Conservation (phyloP, 2,797 vertebrate genomes). For the Crocodylus rhombifer region DNA sequence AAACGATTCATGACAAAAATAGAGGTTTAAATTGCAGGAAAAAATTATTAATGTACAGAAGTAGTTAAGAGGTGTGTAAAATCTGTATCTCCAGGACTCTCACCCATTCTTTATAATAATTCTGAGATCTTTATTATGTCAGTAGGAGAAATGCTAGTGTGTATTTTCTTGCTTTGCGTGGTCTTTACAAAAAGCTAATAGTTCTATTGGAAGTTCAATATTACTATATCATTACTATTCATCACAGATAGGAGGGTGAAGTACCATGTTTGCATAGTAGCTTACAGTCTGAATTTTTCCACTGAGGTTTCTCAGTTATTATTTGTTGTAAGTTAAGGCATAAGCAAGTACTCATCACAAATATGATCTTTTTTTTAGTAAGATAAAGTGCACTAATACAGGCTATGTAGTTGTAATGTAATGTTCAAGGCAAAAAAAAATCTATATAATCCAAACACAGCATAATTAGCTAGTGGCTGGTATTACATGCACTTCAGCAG, state of each 20-base stretch:
- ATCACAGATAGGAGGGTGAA: background rate
- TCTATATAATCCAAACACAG: background rate
- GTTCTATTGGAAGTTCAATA: background rate
- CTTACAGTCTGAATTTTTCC: background rate
- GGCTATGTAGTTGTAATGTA: background rate
- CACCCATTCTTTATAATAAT: background rate
- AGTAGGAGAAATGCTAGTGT: background rate
- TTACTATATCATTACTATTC: background rate
- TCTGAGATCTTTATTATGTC: background rate
- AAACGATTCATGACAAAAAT: background rate
- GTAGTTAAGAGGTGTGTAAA: background rate
- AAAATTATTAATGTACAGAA: conserved; percentile 16
- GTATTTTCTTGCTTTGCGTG: background rate
- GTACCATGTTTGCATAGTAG: conserved; percentile 11
- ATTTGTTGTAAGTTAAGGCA: background rate
- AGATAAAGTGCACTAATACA: background rate
- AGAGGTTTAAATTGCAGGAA: background rate
- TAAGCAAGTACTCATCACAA: background rate
- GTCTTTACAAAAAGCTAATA: conserved; percentile 1
- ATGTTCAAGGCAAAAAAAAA: background rate
- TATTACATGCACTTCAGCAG: background rate
- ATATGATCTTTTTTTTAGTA: background rate
- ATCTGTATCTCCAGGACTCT: background rate
- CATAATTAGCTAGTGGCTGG: conserved; percentile 7
- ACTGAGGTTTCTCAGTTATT: background rate